Evolutionary conservation across 2,797 vertebrate species (phyloP), one percentile per base, ranked within the genome.

Genomic region (Rhadinocentrus ornatus): DNA sequence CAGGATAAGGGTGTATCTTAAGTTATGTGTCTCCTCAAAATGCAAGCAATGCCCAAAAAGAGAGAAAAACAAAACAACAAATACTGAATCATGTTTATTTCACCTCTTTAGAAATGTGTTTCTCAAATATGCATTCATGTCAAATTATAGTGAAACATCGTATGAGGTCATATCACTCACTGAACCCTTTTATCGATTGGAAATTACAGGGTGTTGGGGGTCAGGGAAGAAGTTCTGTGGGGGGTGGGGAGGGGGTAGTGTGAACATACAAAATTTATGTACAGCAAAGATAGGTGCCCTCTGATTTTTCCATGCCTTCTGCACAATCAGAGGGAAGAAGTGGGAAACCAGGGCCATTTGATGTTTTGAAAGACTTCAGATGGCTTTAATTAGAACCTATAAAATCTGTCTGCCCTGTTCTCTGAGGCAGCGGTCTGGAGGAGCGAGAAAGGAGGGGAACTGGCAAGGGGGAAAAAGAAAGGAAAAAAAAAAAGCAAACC

Each of bases 351-450:
- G 75, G 80, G 73, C 82, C 92, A 92, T 93, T 93, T 94, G 95
- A 96, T 95, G 94, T 95, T 88, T 93, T 92, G 92, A 94, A 94
- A 95, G 93, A 90, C 93, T 95, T 95, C 95, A 96, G 95, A 96
- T 96, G 94, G 94, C 95, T 95, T 96, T 96, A 96, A 97, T 97
- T 96, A 96, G 91, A 93, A 95, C 94, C 95, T 95, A 95, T 95
- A 95, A 94, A 95, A 94, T 94, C 92, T 94, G 93, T 95, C 94
- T 94, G 81, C 93, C 90, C 89, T 82, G 81, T 92, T 94, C 91
- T 95, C 84, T 89, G 69, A 88, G 89, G 86, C 91, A 80, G 90
- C 83, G 89, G 92, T 94, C 91, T 89, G 78, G 84, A 82, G 71
- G 71, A 81, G 69, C 3, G 13, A 84, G 74, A 63, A 87, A 80